Evolutionary conservation across 2,888 invertebrate genomes (phyloP).

Genomic region (Cryptus armator): DNA sequence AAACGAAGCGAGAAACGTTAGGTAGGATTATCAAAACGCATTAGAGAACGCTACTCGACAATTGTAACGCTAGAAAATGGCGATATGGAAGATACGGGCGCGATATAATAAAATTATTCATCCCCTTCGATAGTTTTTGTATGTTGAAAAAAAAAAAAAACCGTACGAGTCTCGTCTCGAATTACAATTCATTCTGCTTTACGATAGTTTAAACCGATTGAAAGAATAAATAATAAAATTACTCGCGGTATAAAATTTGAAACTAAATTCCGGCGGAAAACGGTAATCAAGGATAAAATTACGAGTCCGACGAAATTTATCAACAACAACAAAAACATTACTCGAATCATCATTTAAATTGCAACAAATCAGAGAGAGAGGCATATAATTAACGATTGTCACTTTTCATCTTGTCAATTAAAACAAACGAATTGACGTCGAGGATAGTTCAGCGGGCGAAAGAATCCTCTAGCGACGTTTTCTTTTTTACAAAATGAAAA

Average conservation of each 20-base stretch:
- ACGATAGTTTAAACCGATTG: neutral
- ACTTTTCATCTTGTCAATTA: conserved; percentile 15
- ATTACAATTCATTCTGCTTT: neutral
- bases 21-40: conserved; percentile 38
- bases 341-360: neutral
- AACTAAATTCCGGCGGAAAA: neutral
- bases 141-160: neutral
- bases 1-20: neutral
- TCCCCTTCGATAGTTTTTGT: neutral
- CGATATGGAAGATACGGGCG: neutral
- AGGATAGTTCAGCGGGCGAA: neutral
- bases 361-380: neutral
- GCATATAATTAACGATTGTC: conserved; percentile 44
- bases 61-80: neutral
- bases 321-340: neutral
- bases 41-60: neutral
- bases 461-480: neutral
- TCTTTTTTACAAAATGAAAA: too few relatives aligned
- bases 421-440: conserved; percentile 5
- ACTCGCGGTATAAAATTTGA: neutral
- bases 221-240: neutral
- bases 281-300: neutral
- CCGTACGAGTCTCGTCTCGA: neutral
- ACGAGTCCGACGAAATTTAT: neutral
- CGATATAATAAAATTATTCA: neutral